phyloP scores from a whole-genome alignment of 2,797 vertebrate genomes.

The Pipistrellus nathusii region DNA sequence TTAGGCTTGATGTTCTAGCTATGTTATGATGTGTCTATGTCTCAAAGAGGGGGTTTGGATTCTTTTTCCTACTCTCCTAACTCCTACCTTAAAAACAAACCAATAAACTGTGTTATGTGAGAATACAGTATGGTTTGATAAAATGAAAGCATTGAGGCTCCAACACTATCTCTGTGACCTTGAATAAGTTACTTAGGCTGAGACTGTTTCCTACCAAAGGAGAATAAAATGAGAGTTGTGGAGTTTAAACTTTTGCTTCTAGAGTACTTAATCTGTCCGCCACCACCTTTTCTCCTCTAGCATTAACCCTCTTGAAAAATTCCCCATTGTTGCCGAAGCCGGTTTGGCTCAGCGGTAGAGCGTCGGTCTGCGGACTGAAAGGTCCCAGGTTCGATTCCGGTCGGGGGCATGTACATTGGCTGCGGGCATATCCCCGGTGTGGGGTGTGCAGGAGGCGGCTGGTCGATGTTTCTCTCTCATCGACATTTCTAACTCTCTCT shows the following conservation, averaged over 20 bases:
- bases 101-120: background rate
- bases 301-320: background rate
- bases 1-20: background rate
- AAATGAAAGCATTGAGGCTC: background rate
- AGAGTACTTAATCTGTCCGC: background rate
- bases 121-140: background rate
- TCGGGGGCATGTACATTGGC: too few species aligned
- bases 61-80: background rate
- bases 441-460: too few species aligned
- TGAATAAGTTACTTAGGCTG: background rate
- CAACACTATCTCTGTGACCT: background rate
- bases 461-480: too few species aligned
- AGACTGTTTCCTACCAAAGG: background rate
- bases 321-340: background rate
- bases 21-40: background rate
- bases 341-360: too few species aligned
- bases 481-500: too few species aligned
- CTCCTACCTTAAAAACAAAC: background rate
- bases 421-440: too few species aligned
- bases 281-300: background rate
- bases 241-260: conserved; percentile 13
- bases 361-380: too few species aligned
- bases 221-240: background rate
- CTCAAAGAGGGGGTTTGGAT: background rate
- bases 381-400: too few species aligned